Evolutionary conservation across 2,113 vertebrate species (phyloP), one percentile per base, ranked within the genome.

Genomic region (Phalacrocorax aristotelis): DNA sequence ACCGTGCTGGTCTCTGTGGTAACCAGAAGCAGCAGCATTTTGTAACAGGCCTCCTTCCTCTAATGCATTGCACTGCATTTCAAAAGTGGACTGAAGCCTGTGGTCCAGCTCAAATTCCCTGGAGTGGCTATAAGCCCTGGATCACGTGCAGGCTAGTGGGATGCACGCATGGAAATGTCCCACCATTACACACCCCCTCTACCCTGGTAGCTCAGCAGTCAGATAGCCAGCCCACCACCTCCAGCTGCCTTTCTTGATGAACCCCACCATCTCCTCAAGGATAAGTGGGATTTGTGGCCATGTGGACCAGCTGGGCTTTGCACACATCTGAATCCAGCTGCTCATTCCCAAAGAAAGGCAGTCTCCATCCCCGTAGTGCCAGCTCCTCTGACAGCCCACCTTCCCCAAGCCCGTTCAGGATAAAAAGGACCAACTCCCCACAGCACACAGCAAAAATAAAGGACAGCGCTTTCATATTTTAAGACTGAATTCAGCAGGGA

Each of bases 31-130:
- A 95, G 61, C 2, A 87, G 48, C 27, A 26, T 84, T 93, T 89
- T 87, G 57, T 71, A 91, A 92, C 32, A 27, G 54, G 21, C 51
- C 84, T 95, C 51, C 93, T 92, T 96, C 93, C 93, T 93, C 69
- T 93, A 82, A 78, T 44, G 69, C 66, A 20, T 4, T 42, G 62
- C 19, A 9, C 23, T 1, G 15, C 22, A 19, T 65, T 75, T 69
- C 29, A 29, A 25, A 61, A 61, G 61, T 6, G 6, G 34, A 42
- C 62, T 0, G 1, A 85, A 69, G 75, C 40, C 83, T 80, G 62
- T 15, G 58, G 36, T 40, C 51, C 62, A 42, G 30, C 54, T 51
- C 83, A 34, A 40, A 44, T 36, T 64, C 66, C 58, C 46, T 0
- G 0, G 34, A 7, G 38, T 2, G 13, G 57, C 57, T 49, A 16